Evolutionary conservation across 2,113 vertebrate genomes (phyloP), one percentile per base, ranked within the genome.

Genomic region (Calyptomena viridis): DNA sequence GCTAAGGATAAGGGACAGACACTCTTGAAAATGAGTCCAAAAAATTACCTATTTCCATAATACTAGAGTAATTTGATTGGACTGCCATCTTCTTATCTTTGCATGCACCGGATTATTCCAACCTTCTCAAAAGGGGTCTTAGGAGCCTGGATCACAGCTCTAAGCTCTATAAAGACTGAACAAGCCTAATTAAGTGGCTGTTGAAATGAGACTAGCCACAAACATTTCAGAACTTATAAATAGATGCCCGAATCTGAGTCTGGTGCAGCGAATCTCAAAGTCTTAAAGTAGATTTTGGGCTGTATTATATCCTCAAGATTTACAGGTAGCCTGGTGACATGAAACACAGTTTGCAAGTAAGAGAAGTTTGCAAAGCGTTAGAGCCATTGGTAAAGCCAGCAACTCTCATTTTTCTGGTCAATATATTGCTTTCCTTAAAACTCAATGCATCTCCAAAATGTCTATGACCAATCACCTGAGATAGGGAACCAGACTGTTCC

Each of bases 191-290:
- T 85, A 95, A 91, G 53, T 53, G 42, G 23, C 53, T 85, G 59
- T 59, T 87, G 72, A 95, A 91, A 95, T 44, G 8, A 87, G 53
- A 89, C 66, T 92, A 79, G 66, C 66, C 66, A 60, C 91, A 94
- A 82, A 66, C 17, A 31, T 76, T 75, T 66, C 39, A 89, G 73
- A 81, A 75, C 89, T 88, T 86, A 77, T 73, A 96, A 93, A 87
- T 25, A 95, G 42, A 64, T 83, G 37, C 66, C 62, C 55, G 58
- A 82, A 84, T 81, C 49, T 84, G 37, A 84, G 58, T 56, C 49
- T 91, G 15, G 18, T 60, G 8, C 49, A 87, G 66, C 12, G 60
- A 86, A 84, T 79, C 52, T 47, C 20, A 74, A 62, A 89, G 22
- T 15, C 53, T 78, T 39, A 63, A 58, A 83, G 50, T 35, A 81